A percentile compares a stretch with the other conserved stretches of the same genome.
Evolutionary conservation across 2,797 vertebrate genomes (phyloP).

Genomic region (Xiphorhynchus erythropygius): DNA sequence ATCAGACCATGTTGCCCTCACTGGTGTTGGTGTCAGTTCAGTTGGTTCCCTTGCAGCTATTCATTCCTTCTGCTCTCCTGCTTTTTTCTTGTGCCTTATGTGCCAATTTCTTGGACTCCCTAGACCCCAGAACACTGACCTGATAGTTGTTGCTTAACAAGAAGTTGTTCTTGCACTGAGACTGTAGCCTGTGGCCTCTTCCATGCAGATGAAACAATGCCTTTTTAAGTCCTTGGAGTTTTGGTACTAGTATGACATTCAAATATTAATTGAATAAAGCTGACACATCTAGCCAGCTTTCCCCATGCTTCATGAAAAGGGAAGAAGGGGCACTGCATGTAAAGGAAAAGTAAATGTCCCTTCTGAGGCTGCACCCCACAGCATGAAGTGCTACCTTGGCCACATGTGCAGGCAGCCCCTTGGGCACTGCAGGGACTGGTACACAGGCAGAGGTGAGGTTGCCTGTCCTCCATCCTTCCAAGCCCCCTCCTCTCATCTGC

Average conservation of each 20-base stretch:
- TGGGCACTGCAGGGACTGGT: background rate
- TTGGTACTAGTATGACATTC: background rate
- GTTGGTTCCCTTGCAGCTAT: background rate
- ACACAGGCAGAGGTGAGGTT: background rate
- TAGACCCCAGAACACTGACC: background rate
- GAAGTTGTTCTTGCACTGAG: background rate
- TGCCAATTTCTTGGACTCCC: background rate
- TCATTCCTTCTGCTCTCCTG: background rate
- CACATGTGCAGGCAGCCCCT: background rate
- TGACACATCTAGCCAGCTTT: background rate
- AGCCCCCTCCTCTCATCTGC: background rate
- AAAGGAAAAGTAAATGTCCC: background rate
- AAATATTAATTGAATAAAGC: background rate
- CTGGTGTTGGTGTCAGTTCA: background rate
- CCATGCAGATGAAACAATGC: accelerated
- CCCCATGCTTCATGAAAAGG: background rate
- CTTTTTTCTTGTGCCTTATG: background rate
- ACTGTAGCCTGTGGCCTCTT: background rate
- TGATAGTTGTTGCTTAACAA: background rate
- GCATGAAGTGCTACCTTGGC: background rate
- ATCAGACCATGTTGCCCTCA: background rate
- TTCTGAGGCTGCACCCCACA: background rate
- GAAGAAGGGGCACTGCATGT: background rate
- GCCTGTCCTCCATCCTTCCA: background rate
- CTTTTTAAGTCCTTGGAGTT: background rate